Base-by-base conservation (phyloP, 2,888 invertebrate genomes). In the Apantesis nais region DNA sequence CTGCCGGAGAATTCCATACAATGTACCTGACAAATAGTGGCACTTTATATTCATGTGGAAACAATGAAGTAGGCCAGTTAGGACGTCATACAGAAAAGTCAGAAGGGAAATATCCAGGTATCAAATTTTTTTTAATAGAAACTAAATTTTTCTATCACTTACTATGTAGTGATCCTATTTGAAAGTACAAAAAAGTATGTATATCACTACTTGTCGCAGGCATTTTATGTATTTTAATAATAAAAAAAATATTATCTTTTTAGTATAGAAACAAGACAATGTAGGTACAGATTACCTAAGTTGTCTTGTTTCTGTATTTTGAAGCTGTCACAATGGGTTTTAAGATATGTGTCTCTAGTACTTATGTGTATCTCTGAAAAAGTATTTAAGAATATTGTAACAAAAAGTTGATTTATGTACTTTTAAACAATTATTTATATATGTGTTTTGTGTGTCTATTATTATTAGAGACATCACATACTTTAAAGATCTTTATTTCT, bases 51-150 rank as follows among this genome's bases (percentile, higher is more conserved):
- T 97, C 98, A 2, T 99, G 99, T 95, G 99, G 99, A 1, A 97
- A 96, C 87, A 99, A 99, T 95, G 98, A 99, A 86, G 96, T 96
- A 84, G 98, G 98, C 1, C 99, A 99, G 89, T 95, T 99, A 68
- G 99, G 99, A 9, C 97, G 94, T 7, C 85, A 87, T 29, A 92
- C 93, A 48, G 86, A 89, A 61, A 78, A 81, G 11, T 83, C 80
- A 58, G 89, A 91, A 78, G 90, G 91, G 55, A 90, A 89, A 78
- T 78, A 73, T 76, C 94, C 95, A 79, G 93, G 95, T 94, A 84
- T 41, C 0, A 5, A 41, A 7, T 16, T 19, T 29, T 34, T 37
- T 64, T 8, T 16, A 22, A 44, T 4, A 31, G 8, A 29, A 29
- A 44, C 16, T 14, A 11, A 4, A 41, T 7, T 44, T 29, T 25